Evolutionary conservation across 1,140 invertebrate species (phyloP).

Genomic region (Hetaerina americana): DNA sequence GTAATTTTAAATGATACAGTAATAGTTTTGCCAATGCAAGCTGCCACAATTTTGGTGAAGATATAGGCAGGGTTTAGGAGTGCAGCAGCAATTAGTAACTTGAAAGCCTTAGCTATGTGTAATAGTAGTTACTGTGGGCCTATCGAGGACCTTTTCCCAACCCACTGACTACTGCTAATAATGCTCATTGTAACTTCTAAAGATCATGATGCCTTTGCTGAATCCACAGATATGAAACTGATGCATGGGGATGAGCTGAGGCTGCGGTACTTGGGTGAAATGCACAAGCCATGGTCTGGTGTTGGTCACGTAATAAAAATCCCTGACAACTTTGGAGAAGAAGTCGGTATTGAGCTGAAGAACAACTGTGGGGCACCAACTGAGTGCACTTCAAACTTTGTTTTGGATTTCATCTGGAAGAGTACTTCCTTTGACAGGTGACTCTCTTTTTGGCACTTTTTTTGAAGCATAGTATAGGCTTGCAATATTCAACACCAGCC

Average conservation of each 20-base stretch:
- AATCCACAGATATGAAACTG: constrained; percentile 76
- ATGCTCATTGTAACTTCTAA: no score
- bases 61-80: no score
- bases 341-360: constrained; percentile 94
- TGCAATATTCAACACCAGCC: background rate
- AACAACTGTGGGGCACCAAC: constrained; percentile 77
- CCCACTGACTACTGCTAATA: no score
- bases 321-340: constrained; percentile 96
- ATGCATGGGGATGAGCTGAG: constrained; percentile 98
- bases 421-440: constrained; percentile 96
- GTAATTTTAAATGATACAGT: no score
- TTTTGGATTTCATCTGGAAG: constrained; percentile 99
- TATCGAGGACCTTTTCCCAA: no score
- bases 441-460: constrained; percentile 9
- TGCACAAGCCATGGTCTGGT: constrained; percentile 87
- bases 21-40: no score
- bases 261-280: constrained; percentile 83
- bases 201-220: background rate
- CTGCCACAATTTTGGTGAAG: no score
- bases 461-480: background rate
- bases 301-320: constrained; percentile 97
- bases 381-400: constrained; percentile 89
- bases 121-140: no score
- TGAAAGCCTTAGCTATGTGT: no score
- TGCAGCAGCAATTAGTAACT: no score